Conservation (phyloP, 2,797 vertebrate species). For the Sebastes taczanowskii region DNA sequence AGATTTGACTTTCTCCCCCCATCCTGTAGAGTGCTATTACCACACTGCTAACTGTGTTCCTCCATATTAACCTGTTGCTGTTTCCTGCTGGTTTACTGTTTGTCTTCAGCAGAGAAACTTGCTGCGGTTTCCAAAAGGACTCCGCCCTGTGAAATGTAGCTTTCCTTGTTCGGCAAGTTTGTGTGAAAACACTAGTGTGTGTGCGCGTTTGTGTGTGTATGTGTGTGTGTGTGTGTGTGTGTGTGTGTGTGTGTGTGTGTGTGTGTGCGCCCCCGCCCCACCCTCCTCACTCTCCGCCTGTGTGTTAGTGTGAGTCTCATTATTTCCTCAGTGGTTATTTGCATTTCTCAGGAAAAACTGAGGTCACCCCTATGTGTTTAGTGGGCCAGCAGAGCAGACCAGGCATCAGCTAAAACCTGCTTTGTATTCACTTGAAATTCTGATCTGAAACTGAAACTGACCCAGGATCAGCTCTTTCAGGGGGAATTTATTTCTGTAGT, state of each 20-base stretch:
- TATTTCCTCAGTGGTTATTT: constrained; percentile 25
- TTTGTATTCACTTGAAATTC: neutral
- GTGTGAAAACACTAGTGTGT: neutral
- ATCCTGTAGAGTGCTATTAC: too few relatives aligned
- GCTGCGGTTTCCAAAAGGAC: constrained; percentile 7
- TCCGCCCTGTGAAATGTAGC: constrained; percentile 66
- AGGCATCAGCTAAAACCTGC: neutral
- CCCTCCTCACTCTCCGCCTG: neutral
- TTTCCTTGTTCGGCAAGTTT: constrained; percentile 64
- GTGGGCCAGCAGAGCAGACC: neutral
- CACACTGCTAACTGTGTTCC: neutral
- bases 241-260: neutral
- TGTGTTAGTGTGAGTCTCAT: neutral
- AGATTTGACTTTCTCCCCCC: neutral
- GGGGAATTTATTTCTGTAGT: fast-evolving
- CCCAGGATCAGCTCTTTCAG: constrained; percentile 3
- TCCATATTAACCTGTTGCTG: neutral
- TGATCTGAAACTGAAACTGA: constrained; percentile 2
- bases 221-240: neutral
- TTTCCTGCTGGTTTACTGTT: constrained; percentile 16
- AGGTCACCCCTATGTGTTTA: neutral
- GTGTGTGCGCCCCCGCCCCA: constrained; percentile 12
- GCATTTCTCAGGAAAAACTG: constrained; percentile 17
- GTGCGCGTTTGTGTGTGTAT: neutral
- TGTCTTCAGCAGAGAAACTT: constrained; percentile 29